Evolutionary conservation across 2,113 vertebrate genomes (phyloP).

Genomic region (Neotoma lepida): DNA sequence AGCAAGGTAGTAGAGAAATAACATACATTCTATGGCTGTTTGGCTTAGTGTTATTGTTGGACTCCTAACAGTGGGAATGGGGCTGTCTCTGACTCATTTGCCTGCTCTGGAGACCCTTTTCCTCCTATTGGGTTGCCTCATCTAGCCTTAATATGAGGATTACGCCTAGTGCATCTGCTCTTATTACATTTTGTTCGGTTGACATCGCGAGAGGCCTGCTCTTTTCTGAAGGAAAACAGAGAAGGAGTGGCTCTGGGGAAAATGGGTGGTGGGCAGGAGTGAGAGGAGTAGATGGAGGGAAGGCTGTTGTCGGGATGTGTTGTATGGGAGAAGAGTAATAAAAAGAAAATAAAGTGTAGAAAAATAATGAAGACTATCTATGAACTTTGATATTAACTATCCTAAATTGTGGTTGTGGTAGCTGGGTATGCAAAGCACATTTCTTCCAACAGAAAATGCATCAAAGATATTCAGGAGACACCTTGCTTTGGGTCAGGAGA

Average conservation of each 20-base stretch:
- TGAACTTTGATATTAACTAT: neutral
- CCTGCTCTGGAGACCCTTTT: neutral
- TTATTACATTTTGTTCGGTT: neutral
- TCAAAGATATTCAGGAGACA: neutral
- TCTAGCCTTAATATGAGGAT: neutral
- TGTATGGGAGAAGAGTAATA: neutral
- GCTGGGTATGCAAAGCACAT: neutral
- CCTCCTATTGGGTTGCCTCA: neutral
- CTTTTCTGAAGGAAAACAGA: neutral
- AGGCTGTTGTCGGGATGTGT: neutral
- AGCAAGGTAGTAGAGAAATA: neutral
- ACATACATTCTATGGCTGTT: neutral
- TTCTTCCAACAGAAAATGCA: neutral
- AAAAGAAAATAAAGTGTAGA: neutral
- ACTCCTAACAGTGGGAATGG: neutral
- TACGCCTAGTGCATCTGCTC: neutral
- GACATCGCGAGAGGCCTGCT: neutral
- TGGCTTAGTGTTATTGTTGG: neutral
- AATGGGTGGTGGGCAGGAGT: too few species aligned
- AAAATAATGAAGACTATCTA: neutral
- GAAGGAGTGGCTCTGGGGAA: neutral
- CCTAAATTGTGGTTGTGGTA: neutral
- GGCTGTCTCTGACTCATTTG: neutral
- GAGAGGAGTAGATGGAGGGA: accelerated
- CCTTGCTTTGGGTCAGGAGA: neutral